A percentile compares a stretch with the other conserved stretches of the same genome.
phyloP scores from a whole-genome alignment of 2,113 vertebrate genomes.

The Stegastes partitus region DNA sequence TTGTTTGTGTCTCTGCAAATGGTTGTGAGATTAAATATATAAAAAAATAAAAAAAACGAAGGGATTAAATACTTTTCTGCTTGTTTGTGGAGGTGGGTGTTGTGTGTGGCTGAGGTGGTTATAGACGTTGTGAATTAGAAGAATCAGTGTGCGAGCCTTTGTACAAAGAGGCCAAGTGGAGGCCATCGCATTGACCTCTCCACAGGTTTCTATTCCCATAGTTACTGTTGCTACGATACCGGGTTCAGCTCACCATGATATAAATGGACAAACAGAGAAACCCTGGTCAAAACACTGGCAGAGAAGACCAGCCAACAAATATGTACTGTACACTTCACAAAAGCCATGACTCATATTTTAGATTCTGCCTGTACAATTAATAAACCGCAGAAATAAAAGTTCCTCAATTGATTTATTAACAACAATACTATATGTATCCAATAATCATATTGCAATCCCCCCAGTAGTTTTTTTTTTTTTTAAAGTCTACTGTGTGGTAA shows the following conservation, averaged over 20 bases:
- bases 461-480: constrained; percentile 4
- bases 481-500: constrained; percentile 9
- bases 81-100: constrained; percentile 16
- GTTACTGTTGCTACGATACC: constrained; percentile 80
- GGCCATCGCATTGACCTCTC: constrained; percentile 73
- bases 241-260: constrained; percentile 57
- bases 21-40: constrained; percentile 9
- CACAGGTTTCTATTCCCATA: constrained; percentile 74
- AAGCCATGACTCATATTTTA: neutral
- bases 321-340: neutral
- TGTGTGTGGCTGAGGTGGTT: constrained; percentile 24
- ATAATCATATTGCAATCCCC: neutral
- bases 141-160: constrained; percentile 64
- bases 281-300: constrained; percentile 36
- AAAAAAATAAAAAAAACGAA: neutral
- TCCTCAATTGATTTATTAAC: constrained; percentile 16
- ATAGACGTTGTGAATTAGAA: constrained; percentile 57
- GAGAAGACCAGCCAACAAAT: constrained; percentile 24
- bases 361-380: neutral
- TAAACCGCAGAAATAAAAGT: constrained; percentile 17
- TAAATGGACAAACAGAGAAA: constrained; percentile 53
- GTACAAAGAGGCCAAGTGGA: constrained; percentile 72
- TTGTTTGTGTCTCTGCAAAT: neutral
- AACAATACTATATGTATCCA: neutral
- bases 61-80: neutral